phyloP scores from a whole-genome alignment of 2,797 vertebrate genomes.

The Clamator glandarius region DNA sequence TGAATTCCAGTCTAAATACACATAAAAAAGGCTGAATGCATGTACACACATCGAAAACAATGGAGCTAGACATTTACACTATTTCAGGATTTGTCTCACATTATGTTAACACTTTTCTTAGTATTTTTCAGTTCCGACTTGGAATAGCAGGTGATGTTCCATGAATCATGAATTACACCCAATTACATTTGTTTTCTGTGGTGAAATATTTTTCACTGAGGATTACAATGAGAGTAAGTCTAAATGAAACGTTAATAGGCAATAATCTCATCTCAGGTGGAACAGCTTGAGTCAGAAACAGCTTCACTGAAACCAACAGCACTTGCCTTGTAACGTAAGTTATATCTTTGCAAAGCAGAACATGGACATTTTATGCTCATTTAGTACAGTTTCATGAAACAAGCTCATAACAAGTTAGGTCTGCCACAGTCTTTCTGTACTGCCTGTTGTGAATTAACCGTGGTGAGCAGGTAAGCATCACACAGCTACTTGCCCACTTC shows the following conservation, averaged over 20 bases:
- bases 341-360: not conserved
- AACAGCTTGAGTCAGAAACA: not conserved
- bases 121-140: not conserved
- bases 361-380: not conserved
- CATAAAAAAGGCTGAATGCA: not conserved
- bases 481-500: not conserved
- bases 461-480: not conserved
- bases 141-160: conserved; percentile 7
- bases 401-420: not conserved
- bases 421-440: not conserved
- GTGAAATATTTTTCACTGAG: conserved; percentile 10
- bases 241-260: not conserved
- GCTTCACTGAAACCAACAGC: not conserved
- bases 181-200: conserved; percentile 9
- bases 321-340: not conserved
- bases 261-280: not conserved
- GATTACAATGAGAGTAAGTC: not conserved
- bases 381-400: not conserved
- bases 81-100: not conserved
- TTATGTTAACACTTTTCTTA: not conserved
- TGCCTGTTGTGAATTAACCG: not conserved
- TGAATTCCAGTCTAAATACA: not conserved
- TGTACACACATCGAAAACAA: not conserved
- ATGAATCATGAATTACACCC: conserved; percentile 9
- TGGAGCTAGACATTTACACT: not conserved